Conservation (phyloP, 1,140 invertebrate species). For the Eubasilissa regina region DNA sequence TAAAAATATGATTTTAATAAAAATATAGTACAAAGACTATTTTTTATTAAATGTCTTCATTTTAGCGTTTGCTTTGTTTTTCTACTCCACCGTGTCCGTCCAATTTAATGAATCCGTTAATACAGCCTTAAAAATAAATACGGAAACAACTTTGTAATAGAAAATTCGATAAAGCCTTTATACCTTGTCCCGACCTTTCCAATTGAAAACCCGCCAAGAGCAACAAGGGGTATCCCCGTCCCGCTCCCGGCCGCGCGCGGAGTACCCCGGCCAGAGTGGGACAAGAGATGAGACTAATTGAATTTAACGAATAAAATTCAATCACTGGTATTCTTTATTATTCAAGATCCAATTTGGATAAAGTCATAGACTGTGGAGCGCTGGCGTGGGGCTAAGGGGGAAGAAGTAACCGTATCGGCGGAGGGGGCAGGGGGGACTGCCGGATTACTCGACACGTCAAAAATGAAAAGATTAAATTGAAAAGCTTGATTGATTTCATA, state of each 20-base stretch:
- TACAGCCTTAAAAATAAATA: constrained; percentile 50
- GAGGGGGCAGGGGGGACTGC: not conserved
- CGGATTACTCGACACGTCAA: constrained; percentile 27
- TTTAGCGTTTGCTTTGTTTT: not conserved
- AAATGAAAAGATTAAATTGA: constrained; percentile 39
- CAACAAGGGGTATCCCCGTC: constrained; percentile 55
- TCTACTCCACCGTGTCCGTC: not conserved
- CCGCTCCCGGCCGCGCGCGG: constrained; percentile 65
- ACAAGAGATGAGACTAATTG: constrained; percentile 68
- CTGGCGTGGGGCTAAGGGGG: not conserved
- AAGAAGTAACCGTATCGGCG: not conserved
- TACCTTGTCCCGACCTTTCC: constrained; percentile 53
- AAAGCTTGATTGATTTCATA: constrained; percentile 37
- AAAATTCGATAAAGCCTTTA: constrained; percentile 58
- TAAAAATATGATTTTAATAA: no score
- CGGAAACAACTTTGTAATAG: constrained; percentile 54
- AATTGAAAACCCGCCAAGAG: constrained; percentile 43
- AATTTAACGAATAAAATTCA: constrained; percentile 75
- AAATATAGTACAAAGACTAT: no score
- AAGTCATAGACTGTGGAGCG: constrained; percentile 61
- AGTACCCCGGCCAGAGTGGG: constrained; percentile 49
- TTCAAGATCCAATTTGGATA: constrained; percentile 75
- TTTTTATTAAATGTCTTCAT: no score
- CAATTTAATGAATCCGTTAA: constrained; percentile 33
- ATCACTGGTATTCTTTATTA: constrained; percentile 75